phyloP scores from a whole-genome alignment of 30 jellyfish, hydroid and myxozoan species.

The Nemopilema nomurai region DNA sequence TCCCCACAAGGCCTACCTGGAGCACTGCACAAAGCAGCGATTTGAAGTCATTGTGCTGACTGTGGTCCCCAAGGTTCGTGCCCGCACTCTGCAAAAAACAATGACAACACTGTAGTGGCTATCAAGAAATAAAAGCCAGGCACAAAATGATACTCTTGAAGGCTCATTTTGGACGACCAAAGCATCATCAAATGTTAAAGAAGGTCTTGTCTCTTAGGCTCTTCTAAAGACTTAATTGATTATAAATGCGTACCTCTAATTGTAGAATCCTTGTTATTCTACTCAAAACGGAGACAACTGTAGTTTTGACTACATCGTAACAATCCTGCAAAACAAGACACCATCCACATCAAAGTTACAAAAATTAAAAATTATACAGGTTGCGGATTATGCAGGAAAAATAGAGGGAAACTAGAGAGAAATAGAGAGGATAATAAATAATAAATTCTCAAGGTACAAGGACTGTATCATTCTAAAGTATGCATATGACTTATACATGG shows the following conservation, averaged over 20 bases:
- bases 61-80: slow-evolving; percentile 84
- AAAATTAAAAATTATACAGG: no score
- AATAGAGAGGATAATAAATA: no score
- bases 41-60: slow-evolving; percentile 93
- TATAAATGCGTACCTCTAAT: slow-evolving; percentile 53
- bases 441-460: no score
- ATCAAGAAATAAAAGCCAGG: background rate
- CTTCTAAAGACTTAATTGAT: no score
- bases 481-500: no score
- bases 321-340: slow-evolving; percentile 59
- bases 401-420: no score
- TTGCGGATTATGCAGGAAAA: no score
- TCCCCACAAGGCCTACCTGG: slow-evolving; percentile 48
- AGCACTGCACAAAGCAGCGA: slow-evolving; percentile 96
- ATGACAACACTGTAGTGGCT: background rate
- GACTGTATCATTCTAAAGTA: no score
- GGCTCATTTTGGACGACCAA: background rate
- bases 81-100: slow-evolving; percentile 66
- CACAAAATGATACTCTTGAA: no score
- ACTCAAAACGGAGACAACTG: slow-evolving; percentile 67
- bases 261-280: slow-evolving; percentile 69
- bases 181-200: no score
- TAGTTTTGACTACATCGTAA: slow-evolving; percentile 60
- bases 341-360: no score
- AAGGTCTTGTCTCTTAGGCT: no score